Base-by-base conservation (phyloP, 2,888 invertebrate genomes). In the Acanthosepion pharaonis region DNA sequence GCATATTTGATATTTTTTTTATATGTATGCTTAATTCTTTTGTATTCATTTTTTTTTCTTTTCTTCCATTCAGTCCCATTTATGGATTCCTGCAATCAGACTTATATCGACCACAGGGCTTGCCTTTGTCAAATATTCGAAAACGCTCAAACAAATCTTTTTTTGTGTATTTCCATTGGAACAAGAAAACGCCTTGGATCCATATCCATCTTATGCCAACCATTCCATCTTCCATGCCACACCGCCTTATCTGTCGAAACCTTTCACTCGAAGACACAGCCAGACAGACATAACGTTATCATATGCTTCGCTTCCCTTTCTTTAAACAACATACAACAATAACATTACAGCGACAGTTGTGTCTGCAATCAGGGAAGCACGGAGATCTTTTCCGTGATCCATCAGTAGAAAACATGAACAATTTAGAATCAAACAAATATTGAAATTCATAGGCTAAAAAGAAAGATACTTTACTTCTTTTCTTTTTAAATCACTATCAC, bases 401-500 rank as follows among this genome's bases (percentile, higher is more conserved):
- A n/a, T 33, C 78, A n/a, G 78, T 15, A 3, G 20, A 78, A 78
- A 78, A 78, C 78, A 78, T 78, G 78, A 78, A 78, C 78, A 15
- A n/a, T 78, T 78, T 33, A 15, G 33, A 33, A n/a, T 78, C 18
- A n/a, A n/a, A 33, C 5, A 5, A 78, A 78, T 33, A 78, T 78
- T n/a, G 15, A 11, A 78, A n/a, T 5, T 5, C 3, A n/a, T 18
- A 20, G 20, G 55, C 4, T 55, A 55, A 55, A 20, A 59, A 59
- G 5, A 20, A 1, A 5, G 59, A 5, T 5, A 23, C 23, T 59
- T 5, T 23, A 2, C 5, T 20, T 23, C 4, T 3, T 0, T 0
- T 20, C 4, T 55, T 20, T 55, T 20, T 25, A 3, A 3, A 23
- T 23, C 5, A 23, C 4, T 59, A 20, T 5, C 6, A 6, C 5